These are phyloP conservation scores for Pollenia angustigena DNA, from an alignment of 2,888 invertebrate genomes.

Conservation along the genomic window DNA sequence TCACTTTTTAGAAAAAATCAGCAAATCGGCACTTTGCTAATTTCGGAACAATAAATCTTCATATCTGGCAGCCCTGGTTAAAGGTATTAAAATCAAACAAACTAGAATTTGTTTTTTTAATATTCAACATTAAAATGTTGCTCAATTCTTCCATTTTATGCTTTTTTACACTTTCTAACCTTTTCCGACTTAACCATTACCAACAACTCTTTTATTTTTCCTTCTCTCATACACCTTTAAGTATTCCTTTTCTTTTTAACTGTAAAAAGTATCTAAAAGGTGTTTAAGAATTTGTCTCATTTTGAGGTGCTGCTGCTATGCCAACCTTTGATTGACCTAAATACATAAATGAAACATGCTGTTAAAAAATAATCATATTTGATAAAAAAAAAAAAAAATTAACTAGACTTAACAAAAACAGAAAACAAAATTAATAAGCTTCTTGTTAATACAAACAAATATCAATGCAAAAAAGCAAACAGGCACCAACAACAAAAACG, in stretches of 20 bases:
- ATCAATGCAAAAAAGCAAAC: background rate
- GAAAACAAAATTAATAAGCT: conserved; percentile 3
- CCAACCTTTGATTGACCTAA: conserved; percentile 25
- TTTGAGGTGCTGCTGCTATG: background rate
- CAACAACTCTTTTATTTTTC: too few species aligned
- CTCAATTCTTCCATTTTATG: conserved; percentile 14
- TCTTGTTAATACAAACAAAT: background rate
- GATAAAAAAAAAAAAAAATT: background rate
- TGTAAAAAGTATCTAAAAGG: background rate
- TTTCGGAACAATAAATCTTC: too few species aligned
- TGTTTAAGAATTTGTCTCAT: background rate
- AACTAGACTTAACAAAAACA: conserved; percentile 13
- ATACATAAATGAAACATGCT: conserved; percentile 43
- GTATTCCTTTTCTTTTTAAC: background rate
- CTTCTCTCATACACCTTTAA: background rate
- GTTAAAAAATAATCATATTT: conserved; percentile 34
- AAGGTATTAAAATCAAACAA: background rate
- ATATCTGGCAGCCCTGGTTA: too few species aligned
- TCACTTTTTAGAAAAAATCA: too few species aligned
- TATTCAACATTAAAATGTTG: conserved; percentile 22
- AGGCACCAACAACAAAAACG: background rate
- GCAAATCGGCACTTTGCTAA: too few species aligned
- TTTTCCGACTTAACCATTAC: too few species aligned
- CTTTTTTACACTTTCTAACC: background rate
- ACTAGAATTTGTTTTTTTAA: background rate